Evolutionary conservation across 2,113 vertebrate genomes (phyloP).

Genomic region (Ceuthmochares aereus): DNA sequence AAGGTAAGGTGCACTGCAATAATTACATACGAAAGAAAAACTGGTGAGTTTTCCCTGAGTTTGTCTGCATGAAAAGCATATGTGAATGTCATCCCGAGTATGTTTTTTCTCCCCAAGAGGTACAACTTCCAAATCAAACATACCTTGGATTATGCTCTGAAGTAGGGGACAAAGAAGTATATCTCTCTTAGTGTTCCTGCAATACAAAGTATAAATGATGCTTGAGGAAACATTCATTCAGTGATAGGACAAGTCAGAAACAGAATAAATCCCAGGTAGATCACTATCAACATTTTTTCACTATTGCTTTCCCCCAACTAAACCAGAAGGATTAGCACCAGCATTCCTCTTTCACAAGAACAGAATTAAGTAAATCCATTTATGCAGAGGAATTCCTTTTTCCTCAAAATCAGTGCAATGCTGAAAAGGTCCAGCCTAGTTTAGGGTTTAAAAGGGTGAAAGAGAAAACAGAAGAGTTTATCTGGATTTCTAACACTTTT

Average conservation of each 20-base stretch:
- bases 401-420: not conserved
- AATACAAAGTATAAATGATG: not conserved
- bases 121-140: not conserved
- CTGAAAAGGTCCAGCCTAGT: not conserved
- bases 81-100: not conserved
- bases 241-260: not conserved
- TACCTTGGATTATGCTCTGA: not conserved
- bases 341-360: not conserved
- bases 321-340: not conserved
- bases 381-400: not conserved
- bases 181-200: not conserved
- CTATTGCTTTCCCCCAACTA: not conserved
- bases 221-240: not conserved
- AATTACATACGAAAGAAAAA: not conserved
- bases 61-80: not conserved
- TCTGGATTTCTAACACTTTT: not conserved
- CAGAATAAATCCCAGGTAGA: not conserved
- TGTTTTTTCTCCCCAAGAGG: not conserved
- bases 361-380: not conserved
- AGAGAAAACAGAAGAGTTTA: not conserved
- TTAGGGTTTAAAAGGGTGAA: not conserved
- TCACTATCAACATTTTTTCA: not conserved
- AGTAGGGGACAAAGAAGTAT: not conserved
- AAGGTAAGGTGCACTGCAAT: not conserved
- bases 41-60: not conserved